These are phyloP conservation scores for Cryptophagus acutangulus DNA, from an alignment of 2,888 invertebrate species.

Conservation along the genomic window DNA sequence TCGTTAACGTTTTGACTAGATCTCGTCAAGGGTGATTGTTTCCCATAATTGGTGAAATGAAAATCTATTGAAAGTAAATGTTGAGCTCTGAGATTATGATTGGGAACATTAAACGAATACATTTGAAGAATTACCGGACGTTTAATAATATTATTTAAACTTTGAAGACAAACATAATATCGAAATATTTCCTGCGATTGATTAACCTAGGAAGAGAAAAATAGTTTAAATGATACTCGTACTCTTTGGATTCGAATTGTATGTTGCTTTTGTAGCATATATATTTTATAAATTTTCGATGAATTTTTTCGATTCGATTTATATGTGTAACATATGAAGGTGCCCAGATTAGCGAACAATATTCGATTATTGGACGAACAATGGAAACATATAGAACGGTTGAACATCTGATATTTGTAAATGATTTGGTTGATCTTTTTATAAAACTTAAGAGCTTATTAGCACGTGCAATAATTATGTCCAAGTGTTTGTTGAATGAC, in stretches of 20 bases:
- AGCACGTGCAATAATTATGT: background rate
- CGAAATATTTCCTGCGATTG: background rate
- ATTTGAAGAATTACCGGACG: too few relatives aligned
- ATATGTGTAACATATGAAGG: background rate
- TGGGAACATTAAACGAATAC: too few relatives aligned
- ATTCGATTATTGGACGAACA: background rate
- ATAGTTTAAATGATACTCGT: background rate
- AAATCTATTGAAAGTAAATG: too few relatives aligned
- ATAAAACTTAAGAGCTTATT: background rate
- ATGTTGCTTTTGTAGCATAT: background rate
- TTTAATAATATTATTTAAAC: too few relatives aligned
- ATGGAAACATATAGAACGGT: background rate
- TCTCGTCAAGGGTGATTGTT: too few relatives aligned
- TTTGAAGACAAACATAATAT: background rate
- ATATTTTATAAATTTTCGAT: background rate
- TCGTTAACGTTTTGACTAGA: too few relatives aligned
- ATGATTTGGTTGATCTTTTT: background rate
- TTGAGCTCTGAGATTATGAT: too few relatives aligned
- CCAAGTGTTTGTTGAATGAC: background rate
- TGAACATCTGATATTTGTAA: background rate
- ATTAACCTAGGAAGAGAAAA: background rate
- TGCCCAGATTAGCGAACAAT: background rate
- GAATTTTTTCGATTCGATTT: background rate
- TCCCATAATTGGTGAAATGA: too few relatives aligned
- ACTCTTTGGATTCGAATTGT: background rate